Percentiles rank a stretch among this genome's conserved stretches.
Evolutionary conservation across 1,140 invertebrate genomes (phyloP).

Genomic region (Drosophila bipectinata): DNA sequence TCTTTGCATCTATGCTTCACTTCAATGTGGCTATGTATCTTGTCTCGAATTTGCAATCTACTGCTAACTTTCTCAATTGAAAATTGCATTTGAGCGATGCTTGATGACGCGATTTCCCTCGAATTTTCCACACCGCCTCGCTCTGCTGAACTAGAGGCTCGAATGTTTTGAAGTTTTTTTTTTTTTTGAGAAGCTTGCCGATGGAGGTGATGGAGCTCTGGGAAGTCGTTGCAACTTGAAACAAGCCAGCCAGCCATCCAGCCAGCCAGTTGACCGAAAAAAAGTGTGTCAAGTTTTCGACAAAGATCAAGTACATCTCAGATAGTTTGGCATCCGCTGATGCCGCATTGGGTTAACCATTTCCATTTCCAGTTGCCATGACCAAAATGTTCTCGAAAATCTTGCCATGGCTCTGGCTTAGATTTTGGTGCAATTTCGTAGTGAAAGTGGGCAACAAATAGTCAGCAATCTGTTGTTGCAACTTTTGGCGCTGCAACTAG

Average conservation of each 20-base stretch:
- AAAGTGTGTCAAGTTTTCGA: constrained; percentile 76
- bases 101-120: constrained; percentile 56
- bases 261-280: constrained; percentile 65
- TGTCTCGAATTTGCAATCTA: constrained; percentile 56
- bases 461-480: background rate
- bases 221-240: constrained; percentile 51
- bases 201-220: constrained; percentile 22
- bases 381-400: constrained; percentile 75
- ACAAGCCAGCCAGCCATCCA: constrained; percentile 11
- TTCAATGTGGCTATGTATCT: constrained; percentile 13
- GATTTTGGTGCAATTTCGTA: constrained; percentile 66
- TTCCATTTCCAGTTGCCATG: constrained; percentile 67
- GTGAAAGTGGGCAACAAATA: constrained; percentile 44
- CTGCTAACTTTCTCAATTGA: constrained; percentile 70
- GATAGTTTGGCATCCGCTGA: constrained; percentile 66
- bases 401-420: constrained; percentile 42
- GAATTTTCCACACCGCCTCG: constrained; percentile 66
- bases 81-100: constrained; percentile 65
- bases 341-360: background rate
- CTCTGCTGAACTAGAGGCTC: constrained; percentile 41
- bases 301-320: constrained; percentile 78
- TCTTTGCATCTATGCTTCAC: constrained; percentile 18
- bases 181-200: background rate
- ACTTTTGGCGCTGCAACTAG: constrained; percentile 18
- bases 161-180: background rate